Evolutionary conservation across 2,888 invertebrate species (phyloP).

Genomic region (Drosophila multiciliata): DNA sequence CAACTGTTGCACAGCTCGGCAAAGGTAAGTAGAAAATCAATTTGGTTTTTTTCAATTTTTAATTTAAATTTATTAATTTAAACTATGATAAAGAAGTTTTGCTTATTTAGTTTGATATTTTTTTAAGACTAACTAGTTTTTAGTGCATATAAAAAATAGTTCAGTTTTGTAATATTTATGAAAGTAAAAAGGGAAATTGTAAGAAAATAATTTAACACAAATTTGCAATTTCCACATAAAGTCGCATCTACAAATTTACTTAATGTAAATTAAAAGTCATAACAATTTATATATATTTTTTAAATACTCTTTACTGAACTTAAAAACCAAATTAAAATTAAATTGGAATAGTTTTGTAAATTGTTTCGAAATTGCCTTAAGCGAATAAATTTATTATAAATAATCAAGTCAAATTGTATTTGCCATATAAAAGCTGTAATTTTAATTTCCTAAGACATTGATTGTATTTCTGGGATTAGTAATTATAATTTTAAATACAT

Average conservation of each 20-base stretch:
- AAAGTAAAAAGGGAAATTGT: background rate
- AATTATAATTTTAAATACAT: background rate
- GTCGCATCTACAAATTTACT: background rate
- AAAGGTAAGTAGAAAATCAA: conserved; percentile 35
- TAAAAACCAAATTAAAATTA: too few species aligned
- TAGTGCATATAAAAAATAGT: background rate
- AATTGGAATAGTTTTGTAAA: background rate
- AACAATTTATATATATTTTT: too few species aligned
- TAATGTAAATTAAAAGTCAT: background rate
- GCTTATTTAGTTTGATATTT: too few species aligned
- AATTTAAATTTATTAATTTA: background rate
- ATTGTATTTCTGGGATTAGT: background rate
- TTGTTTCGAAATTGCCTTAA: too few species aligned
- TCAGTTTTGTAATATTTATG: background rate
- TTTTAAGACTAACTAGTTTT: background rate
- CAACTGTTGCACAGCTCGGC: conserved; percentile 45
- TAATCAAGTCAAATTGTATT: background rate
- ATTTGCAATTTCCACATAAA: background rate
- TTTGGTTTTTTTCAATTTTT: background rate
- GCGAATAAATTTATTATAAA: background rate
- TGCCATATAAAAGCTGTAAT: background rate
- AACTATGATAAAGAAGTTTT: background rate
- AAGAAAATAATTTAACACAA: background rate
- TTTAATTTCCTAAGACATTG: background rate
- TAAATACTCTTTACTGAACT: too few species aligned